A percentile compares a stretch with the other conserved stretches of the same genome.
These are phyloP conservation scores for Ceriagrion tenellum DNA, from an alignment of 2,888 invertebrate genomes.

Conservation along the genomic window DNA sequence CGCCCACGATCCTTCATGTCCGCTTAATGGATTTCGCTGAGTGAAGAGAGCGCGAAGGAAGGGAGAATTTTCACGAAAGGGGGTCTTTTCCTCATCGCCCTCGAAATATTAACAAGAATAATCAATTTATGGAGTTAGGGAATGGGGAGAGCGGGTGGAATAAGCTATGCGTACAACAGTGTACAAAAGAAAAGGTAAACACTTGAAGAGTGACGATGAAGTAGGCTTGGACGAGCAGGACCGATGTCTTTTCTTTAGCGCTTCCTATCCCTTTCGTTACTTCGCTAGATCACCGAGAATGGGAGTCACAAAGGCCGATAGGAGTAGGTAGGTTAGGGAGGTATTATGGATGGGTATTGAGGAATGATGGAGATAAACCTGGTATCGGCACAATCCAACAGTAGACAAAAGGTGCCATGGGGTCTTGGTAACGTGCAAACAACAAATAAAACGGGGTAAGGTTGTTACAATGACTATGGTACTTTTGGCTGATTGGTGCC, in stretches of 20 bases:
- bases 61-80: background rate
- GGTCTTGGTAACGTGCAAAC: too few species aligned
- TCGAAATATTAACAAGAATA: conserved; percentile 47
- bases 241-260: background rate
- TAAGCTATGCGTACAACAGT: background rate
- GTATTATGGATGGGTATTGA: too few species aligned
- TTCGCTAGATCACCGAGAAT: too few species aligned
- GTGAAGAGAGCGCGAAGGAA: background rate
- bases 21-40: conserved; percentile 33
- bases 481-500: too few species aligned
- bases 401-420: too few species aligned
- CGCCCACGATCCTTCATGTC: conserved; percentile 3
- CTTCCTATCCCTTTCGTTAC: too few species aligned
- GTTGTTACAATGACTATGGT: too few species aligned
- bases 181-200: background rate
- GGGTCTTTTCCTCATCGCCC: background rate
- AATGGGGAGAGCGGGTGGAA: background rate
- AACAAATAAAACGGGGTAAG: too few species aligned
- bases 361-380: too few species aligned
- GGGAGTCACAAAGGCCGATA: too few species aligned
- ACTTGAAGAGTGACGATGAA: background rate
- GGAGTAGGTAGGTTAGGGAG: too few species aligned
- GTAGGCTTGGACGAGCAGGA: background rate
- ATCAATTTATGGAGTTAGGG: background rate
- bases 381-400: too few species aligned